Base-by-base conservation (phyloP, 2,888 invertebrate species). In the Rhagophthalmus giganteus region DNA sequence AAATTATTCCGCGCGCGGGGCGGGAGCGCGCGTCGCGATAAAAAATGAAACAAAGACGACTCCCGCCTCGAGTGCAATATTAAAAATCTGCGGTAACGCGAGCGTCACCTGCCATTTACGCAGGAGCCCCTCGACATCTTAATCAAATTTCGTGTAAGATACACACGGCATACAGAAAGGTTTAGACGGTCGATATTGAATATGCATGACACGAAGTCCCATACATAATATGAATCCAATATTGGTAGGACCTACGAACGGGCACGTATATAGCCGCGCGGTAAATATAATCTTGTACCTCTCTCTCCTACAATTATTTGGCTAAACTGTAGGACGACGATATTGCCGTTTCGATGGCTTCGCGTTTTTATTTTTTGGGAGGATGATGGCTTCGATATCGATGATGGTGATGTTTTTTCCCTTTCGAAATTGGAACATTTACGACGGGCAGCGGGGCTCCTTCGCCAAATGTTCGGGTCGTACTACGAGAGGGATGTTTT, bases 131-230 rank as follows among this genome's bases (percentile, higher is more conserved):
- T 42, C 48, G 47, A 48, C 53, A 53, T 53, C 53, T 53, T 53
- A 53, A 53, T 53, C 53, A 53, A 53, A 53, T 53, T 53, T 53
- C 38, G 48, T 38, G 28, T 41, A 47, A n/a, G 47, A 47, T 48
- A 53, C 47, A 53, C 38, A 31, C 27, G 47, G 53, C 41, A 53
- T 53, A 48, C 48, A 38, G 46, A 53, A 53, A 42, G 53, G 53
- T 42, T 50, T 53, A 34, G 38, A 6, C 35, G 42, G 37, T 46
- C 38, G 37, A 53, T 38, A 48, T 48, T 53, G 47, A 53, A 53
- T 53, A 53, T 53, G 53, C 47, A 53, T 48, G 53, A 47, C 53
- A 48, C 42, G 53, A 37, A 42, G 34, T 47, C 53, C 37, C 48
- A 47, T 53, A 53, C 35, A 53, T 48, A 53, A 53, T 53, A 48